A percentile compares a stretch with the other conserved stretches of the same genome.
Conservation (phyloP, 2,113 vertebrate species). For the Galemys pyrenaicus region DNA sequence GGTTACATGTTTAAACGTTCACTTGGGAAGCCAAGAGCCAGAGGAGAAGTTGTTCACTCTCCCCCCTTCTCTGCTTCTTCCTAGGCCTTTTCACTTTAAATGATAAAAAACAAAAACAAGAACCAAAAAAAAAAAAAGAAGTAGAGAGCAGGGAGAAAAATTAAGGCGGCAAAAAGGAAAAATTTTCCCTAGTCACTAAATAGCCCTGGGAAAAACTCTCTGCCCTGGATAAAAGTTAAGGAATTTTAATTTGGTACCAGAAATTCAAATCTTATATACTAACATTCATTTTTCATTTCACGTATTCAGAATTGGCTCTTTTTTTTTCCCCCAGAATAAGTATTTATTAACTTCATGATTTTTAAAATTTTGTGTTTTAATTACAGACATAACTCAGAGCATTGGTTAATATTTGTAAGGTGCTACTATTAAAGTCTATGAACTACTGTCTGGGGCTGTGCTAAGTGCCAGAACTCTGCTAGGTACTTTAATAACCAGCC, state of each 20-base stretch:
- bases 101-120: not conserved
- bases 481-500: not conserved
- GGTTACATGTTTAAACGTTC: not conserved
- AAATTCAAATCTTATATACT: not conserved
- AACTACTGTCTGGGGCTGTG: not conserved
- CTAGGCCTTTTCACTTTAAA: not conserved
- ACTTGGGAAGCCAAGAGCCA: not conserved
- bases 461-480: not conserved
- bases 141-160: not conserved
- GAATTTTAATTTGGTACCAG: not conserved
- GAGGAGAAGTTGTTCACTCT: not conserved
- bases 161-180: not conserved
- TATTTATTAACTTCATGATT: not conserved
- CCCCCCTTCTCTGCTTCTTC: not conserved
- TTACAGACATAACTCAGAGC: not conserved
- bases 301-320: not conserved
- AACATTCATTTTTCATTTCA: slow-evolving; percentile 1
- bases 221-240: not conserved
- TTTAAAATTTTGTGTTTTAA: slow-evolving; percentile 15
- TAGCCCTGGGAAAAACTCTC: not conserved
- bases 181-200: not conserved
- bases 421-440: not conserved
- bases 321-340: not conserved
- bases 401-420: not conserved
- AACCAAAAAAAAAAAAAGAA: slow-evolving; percentile 22